A percentile compares a stretch with the other conserved stretches of the same genome.
phyloP scores from a whole-genome alignment of 2,888 invertebrate genomes.

The Drosophila mulleri region DNA sequence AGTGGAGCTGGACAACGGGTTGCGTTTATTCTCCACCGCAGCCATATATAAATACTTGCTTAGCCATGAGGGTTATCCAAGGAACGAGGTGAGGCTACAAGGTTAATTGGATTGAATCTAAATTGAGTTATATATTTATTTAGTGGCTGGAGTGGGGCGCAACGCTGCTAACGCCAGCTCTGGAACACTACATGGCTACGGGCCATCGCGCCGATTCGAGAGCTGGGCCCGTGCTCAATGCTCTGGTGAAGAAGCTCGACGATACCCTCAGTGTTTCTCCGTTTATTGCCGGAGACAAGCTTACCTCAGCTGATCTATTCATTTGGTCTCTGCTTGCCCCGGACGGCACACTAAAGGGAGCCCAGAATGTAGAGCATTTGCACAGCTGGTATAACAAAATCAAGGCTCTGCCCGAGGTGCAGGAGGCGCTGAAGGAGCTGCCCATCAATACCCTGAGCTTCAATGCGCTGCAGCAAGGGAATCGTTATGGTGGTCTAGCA shows the following conservation, averaged over 20 bases:
- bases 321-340: slow-evolving; percentile 91
- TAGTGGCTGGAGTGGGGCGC: slow-evolving; percentile 90
- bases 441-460: slow-evolving; percentile 82
- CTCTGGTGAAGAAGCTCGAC: slow-evolving; percentile 87
- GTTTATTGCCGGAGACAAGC: slow-evolving; percentile 87
- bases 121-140: slow-evolving; percentile 72
- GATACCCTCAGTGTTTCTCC: slow-evolving; percentile 86
- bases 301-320: slow-evolving; percentile 89
- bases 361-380: slow-evolving; percentile 86
- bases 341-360: slow-evolving; percentile 87
- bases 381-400: slow-evolving; percentile 88
- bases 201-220: slow-evolving; percentile 86
- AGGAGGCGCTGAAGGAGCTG: slow-evolving; percentile 85
- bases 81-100: slow-evolving; percentile 83
- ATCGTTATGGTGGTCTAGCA: slow-evolving; percentile 85
- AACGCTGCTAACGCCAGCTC: slow-evolving; percentile 87
- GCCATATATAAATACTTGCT: slow-evolving; percentile 89
- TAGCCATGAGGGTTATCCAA: slow-evolving; percentile 85
- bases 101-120: slow-evolving; percentile 55
- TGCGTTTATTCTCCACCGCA: slow-evolving; percentile 89
- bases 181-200: slow-evolving; percentile 86
- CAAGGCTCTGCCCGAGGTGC: slow-evolving; percentile 86
- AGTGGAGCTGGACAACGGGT: slow-evolving; percentile 87
- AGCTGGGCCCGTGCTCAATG: slow-evolving; percentile 87
- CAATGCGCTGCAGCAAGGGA: slow-evolving; percentile 85